phyloP scores from a whole-genome alignment of 1,140 invertebrate genomes.

The Pseudobourletiella spinata region DNA sequence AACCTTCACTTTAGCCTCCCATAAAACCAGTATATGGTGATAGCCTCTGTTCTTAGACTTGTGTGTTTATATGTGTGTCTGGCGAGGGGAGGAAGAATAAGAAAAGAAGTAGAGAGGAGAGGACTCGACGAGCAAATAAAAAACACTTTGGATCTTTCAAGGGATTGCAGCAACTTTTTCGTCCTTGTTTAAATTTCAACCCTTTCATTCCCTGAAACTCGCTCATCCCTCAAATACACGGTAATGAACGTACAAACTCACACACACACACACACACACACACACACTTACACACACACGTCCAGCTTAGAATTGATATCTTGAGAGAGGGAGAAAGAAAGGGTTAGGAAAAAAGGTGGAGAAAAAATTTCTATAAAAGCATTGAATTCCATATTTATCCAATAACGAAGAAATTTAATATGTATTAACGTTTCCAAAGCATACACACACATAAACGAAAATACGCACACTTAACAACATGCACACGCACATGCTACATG shows the following conservation, averaged over 20 bases:
- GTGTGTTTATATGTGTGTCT: background rate
- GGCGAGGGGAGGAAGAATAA: background rate
- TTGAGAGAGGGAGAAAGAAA: background rate
- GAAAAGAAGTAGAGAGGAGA: slow-evolving; percentile 1
- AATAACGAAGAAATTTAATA: slow-evolving; percentile 17
- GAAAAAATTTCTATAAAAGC: slow-evolving; percentile 2
- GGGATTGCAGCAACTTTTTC: slow-evolving; percentile 6
- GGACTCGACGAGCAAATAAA: slow-evolving; percentile 8
- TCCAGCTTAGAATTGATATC: background rate
- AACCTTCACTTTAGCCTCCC: background rate
- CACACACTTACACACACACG: background rate
- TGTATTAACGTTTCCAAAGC: too few relatives aligned
- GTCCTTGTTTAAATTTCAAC: slow-evolving; percentile 4
- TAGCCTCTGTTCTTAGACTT: too few relatives aligned
- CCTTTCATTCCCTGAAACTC: background rate
- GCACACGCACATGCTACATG: too few relatives aligned
- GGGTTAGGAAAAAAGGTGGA: background rate
- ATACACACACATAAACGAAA: too few relatives aligned
- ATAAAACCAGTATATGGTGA: background rate
- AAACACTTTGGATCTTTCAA: slow-evolving; percentile 4
- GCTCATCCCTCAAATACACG: too few relatives aligned
- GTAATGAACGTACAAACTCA: too few relatives aligned
- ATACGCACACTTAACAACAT: too few relatives aligned
- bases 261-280: too few relatives aligned
- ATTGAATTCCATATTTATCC: slow-evolving; percentile 26